Conservation (phyloP, 2,888 invertebrate species). For the Eupithecia subfuscata region DNA sequence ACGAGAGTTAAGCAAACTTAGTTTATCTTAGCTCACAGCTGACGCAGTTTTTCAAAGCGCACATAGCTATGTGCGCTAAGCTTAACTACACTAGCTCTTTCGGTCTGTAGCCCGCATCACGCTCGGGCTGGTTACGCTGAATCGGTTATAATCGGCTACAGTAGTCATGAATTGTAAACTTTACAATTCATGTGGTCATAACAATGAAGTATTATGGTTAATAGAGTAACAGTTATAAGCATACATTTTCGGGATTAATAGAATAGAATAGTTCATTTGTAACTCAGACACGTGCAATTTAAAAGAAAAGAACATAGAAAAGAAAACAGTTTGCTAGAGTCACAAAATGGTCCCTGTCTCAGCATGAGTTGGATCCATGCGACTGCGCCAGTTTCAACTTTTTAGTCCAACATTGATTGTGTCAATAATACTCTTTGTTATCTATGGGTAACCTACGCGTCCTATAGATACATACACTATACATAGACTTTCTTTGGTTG, state of each 20-base stretch:
- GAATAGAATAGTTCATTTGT: too few relatives aligned
- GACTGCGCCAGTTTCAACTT: slow-evolving; percentile 12
- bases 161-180: not conserved
- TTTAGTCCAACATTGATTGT: not conserved
- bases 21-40: not conserved
- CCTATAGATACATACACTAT: slow-evolving; percentile 55
- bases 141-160: not conserved
- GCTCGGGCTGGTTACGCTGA: not conserved
- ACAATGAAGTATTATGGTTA: too few relatives aligned
- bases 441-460: slow-evolving; percentile 49
- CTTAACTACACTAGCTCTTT: not conserved
- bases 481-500: slow-evolving; percentile 66
- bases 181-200: not conserved
- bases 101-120: not conserved
- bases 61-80: not conserved
- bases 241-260: too few relatives aligned
- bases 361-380: not conserved
- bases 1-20: not conserved
- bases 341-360: too few relatives aligned
- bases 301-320: too few relatives aligned
- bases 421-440: slow-evolving; percentile 16
- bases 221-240: too few relatives aligned
- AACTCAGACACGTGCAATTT: too few relatives aligned
- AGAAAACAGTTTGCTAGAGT: too few relatives aligned
- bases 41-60: not conserved